Evolutionary conservation across 2,113 vertebrate species (phyloP).

Genomic region (Helogale parvula): DNA sequence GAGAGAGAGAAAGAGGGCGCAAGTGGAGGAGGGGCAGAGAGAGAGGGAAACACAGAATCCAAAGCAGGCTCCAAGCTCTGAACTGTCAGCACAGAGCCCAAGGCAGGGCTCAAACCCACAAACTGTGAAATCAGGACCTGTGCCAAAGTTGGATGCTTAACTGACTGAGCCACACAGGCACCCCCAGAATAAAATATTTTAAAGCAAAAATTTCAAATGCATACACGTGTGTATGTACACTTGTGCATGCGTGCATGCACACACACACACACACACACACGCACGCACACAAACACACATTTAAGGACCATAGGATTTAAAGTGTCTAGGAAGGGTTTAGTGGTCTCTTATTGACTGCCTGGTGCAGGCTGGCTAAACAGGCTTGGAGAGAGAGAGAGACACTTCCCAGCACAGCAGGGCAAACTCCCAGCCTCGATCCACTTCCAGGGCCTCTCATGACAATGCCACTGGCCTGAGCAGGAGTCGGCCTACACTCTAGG

Average conservation of each 20-base stretch:
- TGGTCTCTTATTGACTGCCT: background rate
- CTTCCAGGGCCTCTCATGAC: background rate
- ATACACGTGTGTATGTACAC: too few species aligned
- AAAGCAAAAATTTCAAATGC: background rate
- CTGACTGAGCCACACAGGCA: too few species aligned
- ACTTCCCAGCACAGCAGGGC: background rate
- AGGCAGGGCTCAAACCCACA: too few species aligned
- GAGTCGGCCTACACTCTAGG: background rate
- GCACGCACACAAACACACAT: background rate
- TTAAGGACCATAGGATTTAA: background rate
- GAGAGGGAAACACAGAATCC: too few species aligned
- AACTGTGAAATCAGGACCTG: too few species aligned
- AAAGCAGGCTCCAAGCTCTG: too few species aligned
- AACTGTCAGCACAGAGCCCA: too few species aligned
- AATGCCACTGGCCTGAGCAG: background rate
- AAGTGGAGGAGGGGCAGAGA: too few species aligned
- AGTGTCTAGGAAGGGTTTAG: background rate
- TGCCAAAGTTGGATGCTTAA: too few species aligned
- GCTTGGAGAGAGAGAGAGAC: background rate
- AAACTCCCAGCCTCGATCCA: background rate
- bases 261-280: background rate
- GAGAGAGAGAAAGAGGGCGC: too few species aligned
- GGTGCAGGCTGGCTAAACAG: background rate
- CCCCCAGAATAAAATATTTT: background rate
- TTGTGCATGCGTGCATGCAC: too few species aligned